A percentile compares a stretch with the other conserved stretches of the same genome.
Conservation (phyloP, 1,140 invertebrate species). For the Triops longicaudatus region DNA sequence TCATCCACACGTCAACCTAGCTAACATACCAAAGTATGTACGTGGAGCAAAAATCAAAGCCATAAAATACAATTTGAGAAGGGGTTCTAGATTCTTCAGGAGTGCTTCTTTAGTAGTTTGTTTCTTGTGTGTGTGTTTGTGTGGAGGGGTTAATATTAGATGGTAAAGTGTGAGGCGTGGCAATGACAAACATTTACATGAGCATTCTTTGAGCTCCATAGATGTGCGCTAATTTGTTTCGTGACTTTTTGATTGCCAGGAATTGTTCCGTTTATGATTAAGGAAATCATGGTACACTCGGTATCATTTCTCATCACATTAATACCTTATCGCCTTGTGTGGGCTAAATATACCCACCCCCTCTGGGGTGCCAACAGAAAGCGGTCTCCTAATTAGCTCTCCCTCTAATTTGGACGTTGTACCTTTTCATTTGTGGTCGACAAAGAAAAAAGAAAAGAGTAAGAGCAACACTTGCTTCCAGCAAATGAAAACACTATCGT, state of each 20-base stretch:
- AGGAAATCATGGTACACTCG: slow-evolving; percentile 1
- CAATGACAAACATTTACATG: not conserved
- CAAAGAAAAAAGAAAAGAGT: not conserved
- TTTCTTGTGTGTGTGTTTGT: too few relatives aligned
- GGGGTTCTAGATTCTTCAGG: too few relatives aligned
- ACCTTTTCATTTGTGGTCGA: slow-evolving; percentile 7
- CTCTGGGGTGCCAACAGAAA: slow-evolving; percentile 10
- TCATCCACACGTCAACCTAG: not conserved
- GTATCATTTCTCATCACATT: not conserved
- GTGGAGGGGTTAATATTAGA: too few relatives aligned
- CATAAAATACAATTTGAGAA: not conserved
- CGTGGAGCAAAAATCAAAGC: not conserved
- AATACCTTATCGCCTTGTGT: slow-evolving; percentile 15
- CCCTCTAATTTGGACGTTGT: not conserved
- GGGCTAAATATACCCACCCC: slow-evolving; percentile 13
- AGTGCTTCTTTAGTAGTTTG: too few relatives aligned
- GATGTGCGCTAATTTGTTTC: slow-evolving; percentile 2
- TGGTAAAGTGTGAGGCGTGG: not conserved
- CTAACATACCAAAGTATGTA: not conserved
- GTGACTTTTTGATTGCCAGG: not conserved
- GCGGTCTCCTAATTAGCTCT: slow-evolving; percentile 3
- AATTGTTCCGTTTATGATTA: not conserved
- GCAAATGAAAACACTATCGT: not conserved
- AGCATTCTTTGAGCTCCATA: not conserved
- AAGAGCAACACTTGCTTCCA: not conserved